Evolutionary conservation across 2,888 invertebrate species (phyloP), one percentile per base, ranked within the genome.

Genomic region (Heteropelma amictum): DNA sequence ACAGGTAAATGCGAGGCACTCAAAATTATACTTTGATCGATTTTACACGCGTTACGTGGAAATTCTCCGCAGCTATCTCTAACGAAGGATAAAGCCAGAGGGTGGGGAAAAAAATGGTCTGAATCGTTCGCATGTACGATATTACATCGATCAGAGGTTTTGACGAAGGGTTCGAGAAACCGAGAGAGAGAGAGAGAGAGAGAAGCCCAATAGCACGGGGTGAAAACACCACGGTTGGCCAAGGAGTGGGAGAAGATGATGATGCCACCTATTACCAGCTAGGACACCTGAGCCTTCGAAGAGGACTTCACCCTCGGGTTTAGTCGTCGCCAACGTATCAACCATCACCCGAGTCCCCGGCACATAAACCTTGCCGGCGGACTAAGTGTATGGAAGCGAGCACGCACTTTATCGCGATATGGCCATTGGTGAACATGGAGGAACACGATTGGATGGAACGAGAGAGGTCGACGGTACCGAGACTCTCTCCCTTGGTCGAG

Each of bases 61-160:
- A 19, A 28, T 28, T 7, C 7, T 14, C n/a, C 17, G 42, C 28
- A 42, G 17, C 7, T 45, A 19, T 45, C 17, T 14, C 8, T 51
- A 23, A 38, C 63, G 49, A 54, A 49, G 51, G 21, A 60, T 35
- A 26, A 12, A 17, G 33, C 30, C 14, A 30, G 21, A 28, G 58
- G 23, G 23, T 33, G 33, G 26, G 19, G 12, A 30, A 73, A 35
- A 51, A 49, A 56, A 71, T 35, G 42, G 77, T 70, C 77, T 74
- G 82, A 77, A 81, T 80, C 79, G 79, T 80, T 79, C 78, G 81
- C 83, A 60, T 67, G 53, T 64, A 67, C 26, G 74, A 85, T 85
- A 86, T 87, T 85, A 86, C 85, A 87, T 88, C 86, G 87, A 88
- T 87, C 87, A 88, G 83, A 85, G 83, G 76, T 77, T 84, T 85